These are phyloP conservation scores for Chlorops oryzae DNA, from an alignment of 1,140 invertebrate genomes.

Conservation along the genomic window DNA sequence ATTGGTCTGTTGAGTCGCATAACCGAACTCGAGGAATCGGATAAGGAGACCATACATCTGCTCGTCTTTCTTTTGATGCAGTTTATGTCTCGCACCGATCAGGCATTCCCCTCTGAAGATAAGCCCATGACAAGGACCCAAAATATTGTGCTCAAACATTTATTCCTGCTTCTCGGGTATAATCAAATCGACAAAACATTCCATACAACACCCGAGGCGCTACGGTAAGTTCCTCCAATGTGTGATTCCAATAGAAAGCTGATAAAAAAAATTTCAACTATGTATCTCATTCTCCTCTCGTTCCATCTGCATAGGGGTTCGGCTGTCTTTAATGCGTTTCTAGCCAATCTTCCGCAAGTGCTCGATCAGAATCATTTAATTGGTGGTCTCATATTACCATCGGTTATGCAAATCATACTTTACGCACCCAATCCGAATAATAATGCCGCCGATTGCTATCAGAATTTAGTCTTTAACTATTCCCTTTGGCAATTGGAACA, in stretches of 20 bases:
- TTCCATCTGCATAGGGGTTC: too few relatives aligned
- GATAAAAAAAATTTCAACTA: neutral
- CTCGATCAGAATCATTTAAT: conserved; percentile 91
- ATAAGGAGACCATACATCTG: conserved; percentile 92
- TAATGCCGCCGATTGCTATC: conserved; percentile 43
- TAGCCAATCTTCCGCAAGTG: conserved; percentile 87
- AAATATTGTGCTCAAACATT: conserved; percentile 82
- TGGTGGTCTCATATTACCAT: conserved; percentile 78
- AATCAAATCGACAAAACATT: conserved; percentile 86
- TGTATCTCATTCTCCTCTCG: conserved; percentile 26
- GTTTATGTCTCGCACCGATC: conserved; percentile 69
- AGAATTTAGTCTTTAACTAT: conserved; percentile 54
- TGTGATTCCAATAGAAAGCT: neutral
- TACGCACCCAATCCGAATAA: conserved; percentile 70
- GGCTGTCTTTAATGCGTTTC: conserved; percentile 91
- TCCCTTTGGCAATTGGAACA: conserved; percentile 84
- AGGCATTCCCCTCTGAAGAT: conserved; percentile 79
- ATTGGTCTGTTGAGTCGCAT: conserved; percentile 67
- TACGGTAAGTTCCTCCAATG: conserved; percentile 57
- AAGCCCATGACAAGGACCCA: conserved; percentile 72
- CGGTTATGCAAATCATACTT: conserved; percentile 78
- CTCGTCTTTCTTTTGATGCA: conserved; percentile 95
- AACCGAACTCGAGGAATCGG: conserved; percentile 89
- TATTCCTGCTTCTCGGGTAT: conserved; percentile 90
- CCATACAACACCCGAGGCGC: conserved; percentile 77